Evolutionary conservation across 23 tunicate genomes (phyloP).

Genomic region (Halocynthia aurantium): DNA sequence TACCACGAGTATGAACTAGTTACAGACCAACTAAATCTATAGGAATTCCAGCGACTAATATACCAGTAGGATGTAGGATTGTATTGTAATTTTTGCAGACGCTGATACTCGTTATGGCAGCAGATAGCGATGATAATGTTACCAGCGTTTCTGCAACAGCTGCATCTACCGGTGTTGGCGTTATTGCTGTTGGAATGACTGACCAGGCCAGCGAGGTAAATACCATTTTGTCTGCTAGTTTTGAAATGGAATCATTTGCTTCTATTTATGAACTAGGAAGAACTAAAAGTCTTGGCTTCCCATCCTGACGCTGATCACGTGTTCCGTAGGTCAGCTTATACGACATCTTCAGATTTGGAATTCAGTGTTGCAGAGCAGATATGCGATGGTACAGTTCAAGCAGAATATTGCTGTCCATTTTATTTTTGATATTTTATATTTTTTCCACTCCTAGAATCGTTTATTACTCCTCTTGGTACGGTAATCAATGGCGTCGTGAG

Average conservation of each 20-base stretch:
- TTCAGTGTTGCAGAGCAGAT: background rate
- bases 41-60: too few species aligned
- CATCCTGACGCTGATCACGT: background rate
- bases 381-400: background rate
- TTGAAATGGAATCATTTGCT: background rate
- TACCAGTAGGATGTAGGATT: too few species aligned
- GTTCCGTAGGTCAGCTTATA: background rate
- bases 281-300: background rate
- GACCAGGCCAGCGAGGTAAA: background rate
- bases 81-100: conserved; percentile 1
- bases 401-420: too few species aligned
- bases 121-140: background rate
- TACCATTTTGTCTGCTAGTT: background rate
- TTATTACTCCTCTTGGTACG: conserved; percentile 2
- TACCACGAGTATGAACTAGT: conserved; percentile 6
- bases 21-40: background rate
- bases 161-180: background rate
- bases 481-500: conserved; percentile 14
- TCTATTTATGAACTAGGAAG: background rate
- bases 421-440: too few species aligned
- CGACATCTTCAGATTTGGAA: conserved; percentile 2
- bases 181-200: conserved; percentile 24
- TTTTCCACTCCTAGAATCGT: background rate
- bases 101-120: background rate
- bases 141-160: background rate